Percentiles rank a stretch among this genome's conserved stretches.
phyloP scores from a whole-genome alignment of 1,140 invertebrate genomes.

The Caenorhabditis inopinata region DNA sequence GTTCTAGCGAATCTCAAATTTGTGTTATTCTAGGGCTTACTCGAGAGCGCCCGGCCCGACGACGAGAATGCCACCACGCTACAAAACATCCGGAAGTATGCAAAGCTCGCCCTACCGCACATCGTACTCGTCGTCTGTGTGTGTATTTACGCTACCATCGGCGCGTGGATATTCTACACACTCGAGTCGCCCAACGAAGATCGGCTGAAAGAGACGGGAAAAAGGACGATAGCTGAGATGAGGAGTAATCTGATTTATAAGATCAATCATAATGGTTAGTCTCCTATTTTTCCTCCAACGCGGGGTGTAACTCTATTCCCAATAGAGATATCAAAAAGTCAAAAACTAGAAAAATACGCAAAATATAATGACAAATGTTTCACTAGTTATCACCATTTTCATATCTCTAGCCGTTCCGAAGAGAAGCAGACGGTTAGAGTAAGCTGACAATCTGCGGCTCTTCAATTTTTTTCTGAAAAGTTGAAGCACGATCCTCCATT shows the following conservation, averaged over 20 bases:
- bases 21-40: not conserved
- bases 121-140: slow-evolving; percentile 91
- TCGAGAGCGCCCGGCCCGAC: slow-evolving; percentile 29
- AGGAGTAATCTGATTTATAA: slow-evolving; percentile 51
- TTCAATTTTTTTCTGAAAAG: too few relatives aligned
- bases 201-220: slow-evolving; percentile 57
- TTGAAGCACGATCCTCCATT: too few relatives aligned
- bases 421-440: too few relatives aligned
- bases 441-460: too few relatives aligned
- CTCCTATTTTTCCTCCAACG: too few relatives aligned
- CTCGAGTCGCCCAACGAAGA: slow-evolving; percentile 78
- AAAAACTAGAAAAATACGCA: too few relatives aligned
- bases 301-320: too few relatives aligned
- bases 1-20: not conserved
- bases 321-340: too few relatives aligned
- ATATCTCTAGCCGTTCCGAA: too few relatives aligned
- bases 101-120: slow-evolving; percentile 68
- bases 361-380: too few relatives aligned
- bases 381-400: too few relatives aligned
- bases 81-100: slow-evolving; percentile 53
- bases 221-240: slow-evolving; percentile 47
- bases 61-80: not conserved
- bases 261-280: slow-evolving; percentile 46
- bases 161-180: slow-evolving; percentile 84
- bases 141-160: slow-evolving; percentile 90